Percentiles rank a stretch among this genome's conserved stretches.
Evolutionary conservation across 2,797 vertebrate species (phyloP).

Genomic region (Phoxinus dragarum): DNA sequence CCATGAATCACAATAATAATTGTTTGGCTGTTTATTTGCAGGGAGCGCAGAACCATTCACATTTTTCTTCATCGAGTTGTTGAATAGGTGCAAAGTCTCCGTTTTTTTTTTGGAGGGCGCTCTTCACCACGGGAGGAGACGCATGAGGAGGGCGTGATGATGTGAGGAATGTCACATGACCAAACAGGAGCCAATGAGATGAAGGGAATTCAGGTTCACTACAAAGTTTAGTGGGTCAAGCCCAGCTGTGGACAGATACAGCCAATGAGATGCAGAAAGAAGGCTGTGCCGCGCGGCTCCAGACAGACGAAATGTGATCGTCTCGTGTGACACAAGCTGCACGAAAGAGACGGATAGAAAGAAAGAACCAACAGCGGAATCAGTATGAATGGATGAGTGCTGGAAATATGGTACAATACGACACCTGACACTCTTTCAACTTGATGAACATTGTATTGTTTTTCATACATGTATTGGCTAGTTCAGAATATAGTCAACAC

Average conservation of each 20-base stretch:
- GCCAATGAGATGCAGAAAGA: conserved; percentile 59
- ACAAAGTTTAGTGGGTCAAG: conserved; percentile 73
- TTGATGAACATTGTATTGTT: conserved; percentile 34
- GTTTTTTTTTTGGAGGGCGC: conserved; percentile 41
- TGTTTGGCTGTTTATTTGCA: conserved; percentile 32
- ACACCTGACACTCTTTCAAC: neutral
- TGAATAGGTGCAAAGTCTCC: conserved; percentile 1
- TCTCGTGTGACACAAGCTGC: conserved; percentile 33
- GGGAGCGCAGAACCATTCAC: neutral
- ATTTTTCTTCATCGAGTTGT: neutral
- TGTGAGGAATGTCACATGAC: conserved; percentile 49
- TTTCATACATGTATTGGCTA: neutral
- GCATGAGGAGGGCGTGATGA: neutral
- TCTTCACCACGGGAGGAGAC: neutral
- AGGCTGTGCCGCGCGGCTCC: neutral
- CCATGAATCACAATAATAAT: conserved; percentile 39
- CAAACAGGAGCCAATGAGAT: conserved; percentile 72
- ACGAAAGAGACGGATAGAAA: neutral
- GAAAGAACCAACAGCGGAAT: neutral
- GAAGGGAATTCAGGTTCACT: conserved; percentile 70
- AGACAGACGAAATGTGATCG: conserved; percentile 45
- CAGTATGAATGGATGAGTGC: neutral
- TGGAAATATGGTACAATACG: neutral
- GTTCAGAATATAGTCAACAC: neutral
- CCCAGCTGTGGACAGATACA: conserved; percentile 62